These are phyloP conservation scores for Gephyroberyx darwinii DNA, from an alignment of 2,797 vertebrate species.

Conservation along the genomic window DNA sequence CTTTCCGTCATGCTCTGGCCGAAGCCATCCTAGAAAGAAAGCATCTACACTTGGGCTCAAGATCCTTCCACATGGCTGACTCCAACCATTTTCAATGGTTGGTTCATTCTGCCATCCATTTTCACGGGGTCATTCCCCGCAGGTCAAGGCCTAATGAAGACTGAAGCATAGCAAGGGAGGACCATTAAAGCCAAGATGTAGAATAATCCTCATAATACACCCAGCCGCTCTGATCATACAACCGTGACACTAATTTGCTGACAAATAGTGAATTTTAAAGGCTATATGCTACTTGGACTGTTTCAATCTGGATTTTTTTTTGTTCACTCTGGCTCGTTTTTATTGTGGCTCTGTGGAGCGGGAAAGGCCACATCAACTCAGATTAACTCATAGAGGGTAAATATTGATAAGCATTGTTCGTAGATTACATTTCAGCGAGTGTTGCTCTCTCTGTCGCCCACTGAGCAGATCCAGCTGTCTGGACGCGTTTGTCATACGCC, in stretches of 20 bases:
- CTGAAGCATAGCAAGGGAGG: slow-evolving; percentile 40
- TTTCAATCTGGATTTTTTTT: too few relatives aligned
- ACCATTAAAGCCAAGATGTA: slow-evolving; percentile 41
- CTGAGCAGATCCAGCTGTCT: slow-evolving; percentile 48
- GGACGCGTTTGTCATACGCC: slow-evolving; percentile 30
- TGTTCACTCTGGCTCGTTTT: background rate
- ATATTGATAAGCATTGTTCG: slow-evolving; percentile 30
- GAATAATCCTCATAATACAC: slow-evolving; percentile 26
- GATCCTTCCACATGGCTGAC: slow-evolving; percentile 71
- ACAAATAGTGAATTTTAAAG: background rate
- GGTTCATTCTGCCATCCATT: slow-evolving; percentile 66
- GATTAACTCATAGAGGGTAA: slow-evolving; percentile 15
- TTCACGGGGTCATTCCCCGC: slow-evolving; percentile 60
- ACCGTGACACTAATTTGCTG: background rate
- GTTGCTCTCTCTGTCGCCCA: slow-evolving; percentile 40
- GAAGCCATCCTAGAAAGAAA: slow-evolving; percentile 45
- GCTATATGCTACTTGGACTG: background rate
- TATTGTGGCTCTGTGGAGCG: background rate
- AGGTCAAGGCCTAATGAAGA: slow-evolving; percentile 59
- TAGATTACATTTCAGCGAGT: slow-evolving; percentile 37
- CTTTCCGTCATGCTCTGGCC: slow-evolving; percentile 30
- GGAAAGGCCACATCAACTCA: background rate
- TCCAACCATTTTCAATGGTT: slow-evolving; percentile 61
- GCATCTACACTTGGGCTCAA: slow-evolving; percentile 42
- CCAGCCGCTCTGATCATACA: slow-evolving; percentile 17